These are phyloP conservation scores for Drosophila obscura DNA, from an alignment of 1,140 invertebrate species.

Conservation along the genomic window DNA sequence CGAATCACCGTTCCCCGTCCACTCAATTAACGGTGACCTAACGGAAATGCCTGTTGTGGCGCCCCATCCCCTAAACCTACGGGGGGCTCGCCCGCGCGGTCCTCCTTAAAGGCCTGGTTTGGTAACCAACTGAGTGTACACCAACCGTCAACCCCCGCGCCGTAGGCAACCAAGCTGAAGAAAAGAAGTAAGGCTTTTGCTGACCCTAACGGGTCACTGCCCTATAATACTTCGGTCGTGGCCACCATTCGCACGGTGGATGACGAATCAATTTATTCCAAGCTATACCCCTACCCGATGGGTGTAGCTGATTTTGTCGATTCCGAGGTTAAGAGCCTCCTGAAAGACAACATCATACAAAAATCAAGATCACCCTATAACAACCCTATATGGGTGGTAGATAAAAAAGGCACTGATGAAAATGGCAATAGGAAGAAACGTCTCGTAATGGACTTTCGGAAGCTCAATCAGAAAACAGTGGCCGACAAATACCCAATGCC, in stretches of 20 bases:
- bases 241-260: neutral
- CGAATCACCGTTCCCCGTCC: too few species aligned
- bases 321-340: constrained; percentile 5
- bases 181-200: neutral
- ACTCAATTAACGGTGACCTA: too few species aligned
- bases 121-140: too few species aligned
- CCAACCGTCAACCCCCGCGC: too few species aligned
- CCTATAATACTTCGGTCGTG: neutral
- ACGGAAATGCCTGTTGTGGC: too few species aligned
- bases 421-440: constrained; percentile 28
- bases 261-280: constrained; percentile 10
- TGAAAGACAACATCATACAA: constrained; percentile 21
- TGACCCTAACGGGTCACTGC: neutral
- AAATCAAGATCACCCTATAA: too few species aligned
- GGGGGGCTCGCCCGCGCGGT: too few species aligned
- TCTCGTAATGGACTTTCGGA: constrained; percentile 67
- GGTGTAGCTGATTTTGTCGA: constrained; percentile 4
- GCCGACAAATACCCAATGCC: too few species aligned
- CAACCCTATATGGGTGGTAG: constrained; percentile 43
- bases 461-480: constrained; percentile 74
- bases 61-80: too few species aligned
- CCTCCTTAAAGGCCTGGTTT: too few species aligned
- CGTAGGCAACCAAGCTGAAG: too few species aligned
- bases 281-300: constrained; percentile 5
- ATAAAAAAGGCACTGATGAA: constrained; percentile 48